Conservation (phyloP, 2,113 vertebrate genomes). For the Steatornis caripensis region DNA sequence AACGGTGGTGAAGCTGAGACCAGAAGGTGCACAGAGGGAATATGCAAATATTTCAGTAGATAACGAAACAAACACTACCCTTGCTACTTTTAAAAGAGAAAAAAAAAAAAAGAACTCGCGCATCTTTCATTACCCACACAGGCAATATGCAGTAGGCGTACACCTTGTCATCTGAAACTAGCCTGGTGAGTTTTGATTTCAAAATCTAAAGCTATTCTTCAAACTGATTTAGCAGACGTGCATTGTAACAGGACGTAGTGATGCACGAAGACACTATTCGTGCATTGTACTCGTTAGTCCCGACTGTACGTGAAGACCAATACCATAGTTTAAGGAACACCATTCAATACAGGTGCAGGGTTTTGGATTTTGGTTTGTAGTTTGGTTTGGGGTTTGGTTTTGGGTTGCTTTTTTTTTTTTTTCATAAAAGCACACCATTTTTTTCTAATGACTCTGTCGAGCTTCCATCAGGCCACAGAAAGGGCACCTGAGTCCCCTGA, state of each 20-base stretch:
- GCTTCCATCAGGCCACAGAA: constrained; percentile 25
- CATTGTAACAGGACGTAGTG: neutral
- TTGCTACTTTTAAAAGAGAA: neutral
- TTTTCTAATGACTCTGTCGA: neutral
- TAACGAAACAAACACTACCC: neutral
- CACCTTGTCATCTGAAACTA: neutral
- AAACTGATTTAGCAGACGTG: neutral
- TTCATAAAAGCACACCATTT: neutral
- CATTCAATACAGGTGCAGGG: neutral
- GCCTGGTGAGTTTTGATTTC: neutral
- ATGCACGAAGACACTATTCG: neutral
- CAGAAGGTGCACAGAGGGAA: neutral
- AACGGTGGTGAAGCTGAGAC: neutral
- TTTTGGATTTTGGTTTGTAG: neutral
- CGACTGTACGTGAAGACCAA: neutral
- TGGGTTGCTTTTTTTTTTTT: neutral
- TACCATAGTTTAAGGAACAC: neutral
- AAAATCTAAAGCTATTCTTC: neutral
- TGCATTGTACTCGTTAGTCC: neutral
- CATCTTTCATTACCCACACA: neutral
- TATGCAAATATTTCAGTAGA: neutral
- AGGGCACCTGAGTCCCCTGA: constrained; percentile 27
- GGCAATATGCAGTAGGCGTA: neutral
- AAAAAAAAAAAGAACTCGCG: neutral
- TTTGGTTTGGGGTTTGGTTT: neutral